Conservation (phyloP, 2,113 vertebrate genomes). For the Muscicapa adusta region DNA sequence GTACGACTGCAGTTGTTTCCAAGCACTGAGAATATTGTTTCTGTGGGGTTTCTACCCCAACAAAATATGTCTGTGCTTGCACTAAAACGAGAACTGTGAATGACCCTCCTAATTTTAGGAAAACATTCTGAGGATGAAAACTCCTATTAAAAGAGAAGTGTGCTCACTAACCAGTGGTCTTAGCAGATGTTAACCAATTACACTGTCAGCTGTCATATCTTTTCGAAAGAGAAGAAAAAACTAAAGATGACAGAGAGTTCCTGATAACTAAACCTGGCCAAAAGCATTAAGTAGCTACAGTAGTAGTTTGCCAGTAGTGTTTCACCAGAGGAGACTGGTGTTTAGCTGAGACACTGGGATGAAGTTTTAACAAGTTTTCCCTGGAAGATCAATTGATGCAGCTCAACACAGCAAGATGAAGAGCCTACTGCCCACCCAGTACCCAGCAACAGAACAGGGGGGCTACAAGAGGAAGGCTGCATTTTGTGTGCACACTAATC, state of each 20-base stretch:
- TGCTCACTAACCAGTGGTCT: neutral
- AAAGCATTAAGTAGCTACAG: neutral
- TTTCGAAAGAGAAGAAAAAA: neutral
- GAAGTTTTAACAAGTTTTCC: neutral
- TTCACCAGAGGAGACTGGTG: neutral
- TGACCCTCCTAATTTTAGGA: neutral
- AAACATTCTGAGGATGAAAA: neutral
- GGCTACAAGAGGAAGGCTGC: neutral
- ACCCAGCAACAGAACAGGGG: neutral
- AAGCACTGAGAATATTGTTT: neutral
- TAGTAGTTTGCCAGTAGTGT: neutral
- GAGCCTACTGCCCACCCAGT: neutral
- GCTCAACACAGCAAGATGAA: neutral
- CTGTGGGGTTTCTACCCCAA: neutral
- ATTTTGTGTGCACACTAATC: neutral
- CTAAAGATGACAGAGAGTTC: neutral
- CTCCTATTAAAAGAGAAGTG: neutral
- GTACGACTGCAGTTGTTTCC: neutral
- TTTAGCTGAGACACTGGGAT: neutral
- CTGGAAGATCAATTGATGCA: neutral
- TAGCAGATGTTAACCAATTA: neutral
- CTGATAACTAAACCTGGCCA: neutral
- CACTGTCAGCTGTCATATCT: neutral
- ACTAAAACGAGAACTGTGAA: neutral
- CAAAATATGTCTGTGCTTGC: neutral